Base-by-base conservation (phyloP, 1,140 invertebrate genomes). In the Meteorus sp. region DNA sequence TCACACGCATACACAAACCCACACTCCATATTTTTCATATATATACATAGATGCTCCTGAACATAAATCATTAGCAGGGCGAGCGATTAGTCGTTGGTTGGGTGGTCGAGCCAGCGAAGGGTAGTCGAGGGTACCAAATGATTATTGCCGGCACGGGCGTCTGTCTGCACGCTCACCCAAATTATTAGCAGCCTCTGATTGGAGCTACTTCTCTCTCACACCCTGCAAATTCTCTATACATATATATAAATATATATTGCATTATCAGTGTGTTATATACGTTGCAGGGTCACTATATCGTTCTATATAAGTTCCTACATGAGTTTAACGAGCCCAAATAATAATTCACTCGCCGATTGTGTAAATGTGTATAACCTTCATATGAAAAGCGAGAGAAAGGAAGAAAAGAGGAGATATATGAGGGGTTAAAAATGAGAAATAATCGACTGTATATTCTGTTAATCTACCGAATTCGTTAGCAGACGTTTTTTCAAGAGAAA, bases 1-100 rank as follows among this genome's bases (percentile, higher is more conserved):
- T n/a, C n/a, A n/a, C n/a, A n/a, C n/a, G n/a, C n/a, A n/a, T n/a
- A n/a, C n/a, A n/a, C n/a, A n/a, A n/a, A n/a, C n/a, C n/a, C n/a
- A n/a, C n/a, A n/a, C n/a, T n/a, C n/a, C n/a, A n/a, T n/a, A n/a
- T n/a, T n/a, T n/a, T n/a, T n/a, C n/a, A n/a, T n/a, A n/a, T n/a
- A 44, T 19, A 44, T 11, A 15, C 25, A 48, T 27, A 37, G 17
- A 35, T 11, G 50, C 19, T 52, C 15, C 17, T 17, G 70, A 69
- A 73, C 71, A 78, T 79, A 77, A 78, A 78, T 78, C 73, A 76
- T 76, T 74, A 74, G 70, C 72, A 67, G 71, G 72, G 63, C 69
- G 67, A 69, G 67, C 75, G 75, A 78, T 77, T 77, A 79, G 76
- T 77, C 61, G 69, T 64, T 68, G 62, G 50, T 17, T 39, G 62